Percentiles rank a stretch among this genome's conserved stretches.
Evolutionary conservation across 2,113 vertebrate genomes (phyloP).

Genomic region (Indicator maculatus): DNA sequence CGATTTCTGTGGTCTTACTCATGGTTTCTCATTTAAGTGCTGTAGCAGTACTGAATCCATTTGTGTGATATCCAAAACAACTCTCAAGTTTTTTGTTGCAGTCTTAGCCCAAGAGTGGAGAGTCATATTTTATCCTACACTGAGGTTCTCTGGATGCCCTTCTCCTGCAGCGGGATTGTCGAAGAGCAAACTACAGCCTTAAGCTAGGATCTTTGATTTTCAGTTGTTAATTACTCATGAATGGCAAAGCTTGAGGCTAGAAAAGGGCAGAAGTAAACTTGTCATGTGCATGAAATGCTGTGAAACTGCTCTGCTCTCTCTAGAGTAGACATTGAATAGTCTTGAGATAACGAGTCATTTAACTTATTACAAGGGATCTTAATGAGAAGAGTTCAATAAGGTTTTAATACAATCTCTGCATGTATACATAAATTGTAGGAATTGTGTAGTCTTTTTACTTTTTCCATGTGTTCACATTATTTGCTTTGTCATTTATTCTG

Average conservation of each 20-base stretch:
- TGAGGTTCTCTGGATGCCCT: not conserved
- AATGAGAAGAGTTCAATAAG: not conserved
- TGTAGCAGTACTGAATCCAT: not conserved
- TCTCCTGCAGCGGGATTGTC: not conserved
- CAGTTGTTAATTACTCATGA: not conserved
- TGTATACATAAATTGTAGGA: not conserved
- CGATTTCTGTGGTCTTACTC: not conserved
- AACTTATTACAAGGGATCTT: not conserved
- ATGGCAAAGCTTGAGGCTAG: not conserved
- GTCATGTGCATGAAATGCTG: not conserved
- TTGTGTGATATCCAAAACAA: not conserved
- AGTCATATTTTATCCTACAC: not conserved
- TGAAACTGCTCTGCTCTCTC: not conserved
- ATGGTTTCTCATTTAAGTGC: not conserved
- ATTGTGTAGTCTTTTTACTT: not conserved
- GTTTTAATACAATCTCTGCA: not conserved
- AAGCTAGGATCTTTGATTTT: not conserved
- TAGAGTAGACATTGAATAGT: not conserved
- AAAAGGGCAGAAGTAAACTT: not conserved
- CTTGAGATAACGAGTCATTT: not conserved
- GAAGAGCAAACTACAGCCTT: not conserved
- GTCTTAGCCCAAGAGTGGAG: not conserved
- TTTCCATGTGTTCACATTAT: not conserved
- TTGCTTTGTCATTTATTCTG: constrained; percentile 57
- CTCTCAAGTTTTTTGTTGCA: not conserved